Evolutionary conservation across 53 echinoderm and acorn worm species (phyloP), one percentile per base, ranked within the genome.

Genomic region (Henricia sp.): DNA sequence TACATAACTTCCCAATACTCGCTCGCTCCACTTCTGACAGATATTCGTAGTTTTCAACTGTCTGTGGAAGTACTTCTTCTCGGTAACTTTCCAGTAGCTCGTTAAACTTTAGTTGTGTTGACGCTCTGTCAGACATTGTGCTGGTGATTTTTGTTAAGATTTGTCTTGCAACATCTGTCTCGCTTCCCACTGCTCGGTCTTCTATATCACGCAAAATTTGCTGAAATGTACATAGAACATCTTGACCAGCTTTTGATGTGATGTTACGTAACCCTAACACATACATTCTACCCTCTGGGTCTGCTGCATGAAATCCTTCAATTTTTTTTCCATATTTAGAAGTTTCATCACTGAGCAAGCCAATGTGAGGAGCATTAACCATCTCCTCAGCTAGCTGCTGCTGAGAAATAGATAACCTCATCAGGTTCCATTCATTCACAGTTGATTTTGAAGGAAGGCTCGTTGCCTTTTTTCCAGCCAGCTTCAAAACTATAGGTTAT

Each of bases 81-180:
- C 26, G 48, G 48, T 85, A 85, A 5, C 69, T 52, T 50, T 76
- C 76, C 0, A 85, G 50, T 34, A 89, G 60, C 37, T 57, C 48
- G 59, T 85, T 89, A 50, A 89, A 90, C 23, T 77, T 84, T 17
- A 68, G 11, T 16, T 89, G 68, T 14, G 75, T 89, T 3, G 43
- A 28, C 8, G 89, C 84, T 24, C 77, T 41, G 32, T 89, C 89
- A 1, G 84, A 76, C 85, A 89, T 89, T 0, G 89, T 89, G 32
- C 48, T 39, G 2, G 82, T 21, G 20, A 88, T 82, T 1, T 82
- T 82, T 1, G 42, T 43, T 16, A 89, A 50, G 40, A 89, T 53
- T 36, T 83, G 4, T 37, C 54, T 66, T 6, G 83, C 41, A 0
- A 66, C 52, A 11, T 64, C 52, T 1, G 44, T 58, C 2, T 55